Evolutionary conservation across 2,113 vertebrate species (phyloP), one percentile per base, ranked within the genome.

Genomic region (Sapayoa aenigma): DNA sequence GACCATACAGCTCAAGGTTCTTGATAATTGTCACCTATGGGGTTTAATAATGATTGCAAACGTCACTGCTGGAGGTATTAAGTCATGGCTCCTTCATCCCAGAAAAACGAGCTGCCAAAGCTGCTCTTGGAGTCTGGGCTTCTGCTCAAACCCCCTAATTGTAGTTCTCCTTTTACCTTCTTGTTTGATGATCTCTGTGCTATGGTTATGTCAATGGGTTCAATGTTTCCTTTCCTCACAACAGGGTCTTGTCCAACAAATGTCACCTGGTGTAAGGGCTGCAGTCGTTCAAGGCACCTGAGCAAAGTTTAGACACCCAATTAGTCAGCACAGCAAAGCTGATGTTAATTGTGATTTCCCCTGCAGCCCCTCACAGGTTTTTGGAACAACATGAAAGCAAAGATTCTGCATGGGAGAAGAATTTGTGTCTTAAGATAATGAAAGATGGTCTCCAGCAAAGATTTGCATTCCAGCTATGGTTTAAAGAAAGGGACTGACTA

Each of bases 131-230:
- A 31, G 35, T 30, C 56, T 53, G 30, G n/a, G 37, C 9, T 63
- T 66, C 53, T 71, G 28, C 53, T 79, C 49, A 50, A 14, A 3
- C 0, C 6, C n/a, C 5, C 1, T 31, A 2, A 9, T 37, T 58
- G 33, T 2, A 60, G 6, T 20, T 84, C 31, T 33, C 13, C 9
- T 46, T 23, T 97, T 96, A 99, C 99, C 99, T 99, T 99, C 97
- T 99, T 99, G 96, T 99, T 99, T 18, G 97, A 98, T 35, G 98
- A 98, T 84, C 99, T 98, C 94, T 99, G 99, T 47, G 98, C 99
- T 88, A 99, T 83, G 47, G 97, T 98, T 90, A 99, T 98, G 84
- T 99, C 98, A 9, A 99, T 98, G 50, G 98, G 98, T 44, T 98
- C 98, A 5, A 99, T 96, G 81, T 97, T 98, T 71, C 99, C 99